Evolutionary conservation across 2,888 invertebrate species (phyloP).

Genomic region (Brachypterus glaber): DNA sequence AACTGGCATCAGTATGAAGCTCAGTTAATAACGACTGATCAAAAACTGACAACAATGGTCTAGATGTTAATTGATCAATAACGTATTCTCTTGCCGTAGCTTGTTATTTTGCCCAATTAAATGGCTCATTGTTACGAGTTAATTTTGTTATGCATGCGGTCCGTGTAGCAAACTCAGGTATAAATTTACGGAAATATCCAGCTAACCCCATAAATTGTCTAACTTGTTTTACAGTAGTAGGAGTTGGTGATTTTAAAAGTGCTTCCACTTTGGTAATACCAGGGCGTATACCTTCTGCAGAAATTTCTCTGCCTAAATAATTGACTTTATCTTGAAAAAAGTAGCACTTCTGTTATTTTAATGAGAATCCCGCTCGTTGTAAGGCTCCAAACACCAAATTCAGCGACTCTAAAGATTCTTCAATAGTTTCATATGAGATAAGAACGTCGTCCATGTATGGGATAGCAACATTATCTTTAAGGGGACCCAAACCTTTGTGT

Average conservation of each 20-base stretch:
- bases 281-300: constrained; percentile 6
- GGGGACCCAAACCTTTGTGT: constrained; percentile 12
- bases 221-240: constrained; percentile 20
- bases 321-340: constrained; percentile 10
- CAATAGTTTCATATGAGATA: constrained; percentile 18
- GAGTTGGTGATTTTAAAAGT: constrained; percentile 16
- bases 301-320: constrained; percentile 12
- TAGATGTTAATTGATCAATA: background rate
- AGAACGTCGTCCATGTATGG: constrained; percentile 25
- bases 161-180: constrained; percentile 20
- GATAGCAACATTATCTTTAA: constrained; percentile 13
- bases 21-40: background rate
- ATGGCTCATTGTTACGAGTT: constrained; percentile 11
- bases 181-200: constrained; percentile 26
- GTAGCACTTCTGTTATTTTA: constrained; percentile 9
- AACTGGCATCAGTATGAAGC: background rate
- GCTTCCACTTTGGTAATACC: constrained; percentile 4
- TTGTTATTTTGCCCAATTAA: constrained; percentile 7
- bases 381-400: constrained; percentile 9
- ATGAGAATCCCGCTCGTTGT: constrained; percentile 9
- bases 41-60: background rate
- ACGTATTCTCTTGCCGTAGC: background rate
- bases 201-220: constrained; percentile 26
- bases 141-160: constrained; percentile 20
- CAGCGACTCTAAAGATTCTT: constrained; percentile 15